Conservation (phyloP, 2,113 vertebrate genomes). For the Gallinago undulata region DNA sequence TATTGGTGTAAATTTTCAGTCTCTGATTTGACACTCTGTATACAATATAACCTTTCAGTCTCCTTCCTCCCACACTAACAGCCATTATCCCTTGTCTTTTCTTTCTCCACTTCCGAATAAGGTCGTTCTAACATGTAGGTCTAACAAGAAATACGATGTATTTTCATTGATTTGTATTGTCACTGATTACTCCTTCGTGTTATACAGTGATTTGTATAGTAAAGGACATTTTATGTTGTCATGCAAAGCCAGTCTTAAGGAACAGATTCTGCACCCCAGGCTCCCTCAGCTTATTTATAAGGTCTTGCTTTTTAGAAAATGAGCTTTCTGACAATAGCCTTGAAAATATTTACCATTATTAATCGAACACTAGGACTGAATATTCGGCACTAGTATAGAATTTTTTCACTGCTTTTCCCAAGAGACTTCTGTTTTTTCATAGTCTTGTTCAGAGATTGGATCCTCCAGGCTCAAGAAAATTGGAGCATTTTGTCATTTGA, state of each 20-base stretch:
- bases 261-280: conserved; percentile 68
- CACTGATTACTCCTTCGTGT: conserved; percentile 60
- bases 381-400: neutral
- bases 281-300: neutral
- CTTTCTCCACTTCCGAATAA: conserved; percentile 68
- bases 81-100: neutral
- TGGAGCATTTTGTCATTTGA: neutral
- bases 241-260: conserved; percentile 78
- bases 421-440: neutral
- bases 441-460: neutral
- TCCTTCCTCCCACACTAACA: neutral
- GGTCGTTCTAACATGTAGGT: conserved; percentile 60
- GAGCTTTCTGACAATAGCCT: neutral
- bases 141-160: conserved; percentile 72
- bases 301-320: conserved; percentile 9
- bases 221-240: conserved; percentile 69
- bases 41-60: conserved; percentile 14
- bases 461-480: neutral
- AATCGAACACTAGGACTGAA: neutral
- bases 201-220: conserved; percentile 68
- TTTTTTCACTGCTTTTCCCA: neutral
- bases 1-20: neutral
- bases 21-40: neutral
- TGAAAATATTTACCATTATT: conserved; percentile 29
- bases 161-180: conserved; percentile 73